Evolutionary conservation across 2,113 vertebrate species (phyloP).

Genomic region (Dasyornis broadbenti): DNA sequence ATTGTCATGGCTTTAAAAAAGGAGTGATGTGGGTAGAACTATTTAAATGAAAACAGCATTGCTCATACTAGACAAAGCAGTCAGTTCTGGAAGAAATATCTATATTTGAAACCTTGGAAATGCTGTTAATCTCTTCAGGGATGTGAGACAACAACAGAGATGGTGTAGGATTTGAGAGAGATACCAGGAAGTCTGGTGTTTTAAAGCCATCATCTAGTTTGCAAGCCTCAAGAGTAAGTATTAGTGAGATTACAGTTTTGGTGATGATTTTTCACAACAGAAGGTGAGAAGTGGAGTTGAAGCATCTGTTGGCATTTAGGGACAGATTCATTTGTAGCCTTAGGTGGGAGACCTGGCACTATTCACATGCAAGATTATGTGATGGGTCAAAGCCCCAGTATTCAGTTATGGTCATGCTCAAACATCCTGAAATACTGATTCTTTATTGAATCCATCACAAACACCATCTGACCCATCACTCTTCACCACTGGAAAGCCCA

Average conservation of each 20-base stretch:
- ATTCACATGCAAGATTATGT: background rate
- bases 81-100: slow-evolving; percentile 16
- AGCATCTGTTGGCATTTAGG: background rate
- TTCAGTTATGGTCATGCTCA: background rate
- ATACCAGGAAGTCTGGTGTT: background rate
- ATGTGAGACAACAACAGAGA: background rate
- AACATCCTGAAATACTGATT: background rate
- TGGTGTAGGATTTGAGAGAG: background rate
- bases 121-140: slow-evolving; percentile 16
- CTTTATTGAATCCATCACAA: background rate
- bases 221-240: background rate
- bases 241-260: background rate
- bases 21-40: background rate
- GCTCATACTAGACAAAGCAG: slow-evolving; percentile 22
- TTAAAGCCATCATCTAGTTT: background rate
- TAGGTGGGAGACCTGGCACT: background rate
- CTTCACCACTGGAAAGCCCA: background rate
- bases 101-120: slow-evolving; percentile 11
- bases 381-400: background rate
- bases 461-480: background rate
- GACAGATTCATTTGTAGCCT: background rate
- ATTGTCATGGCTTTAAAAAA: background rate
- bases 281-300: background rate
- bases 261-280: background rate
- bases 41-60: slow-evolving; percentile 7